Base-by-base conservation (phyloP, 2,797 vertebrate species). In the Danio tinwini region DNA sequence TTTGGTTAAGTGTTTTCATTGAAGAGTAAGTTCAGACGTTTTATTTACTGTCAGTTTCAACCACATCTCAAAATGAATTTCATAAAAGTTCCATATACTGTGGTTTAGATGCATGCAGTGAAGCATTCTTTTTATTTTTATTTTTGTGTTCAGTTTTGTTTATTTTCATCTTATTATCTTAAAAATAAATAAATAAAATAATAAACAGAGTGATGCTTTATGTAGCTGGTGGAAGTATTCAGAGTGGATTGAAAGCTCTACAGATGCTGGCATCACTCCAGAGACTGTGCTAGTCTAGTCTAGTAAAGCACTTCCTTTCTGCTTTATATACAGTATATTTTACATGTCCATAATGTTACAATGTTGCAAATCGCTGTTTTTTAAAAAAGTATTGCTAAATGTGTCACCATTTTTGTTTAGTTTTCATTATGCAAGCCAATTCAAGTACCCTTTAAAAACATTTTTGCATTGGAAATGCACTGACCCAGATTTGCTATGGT, bases 401-500 rank as follows among this genome's bases (percentile, higher is more conserved):
- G 39, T 4, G 9, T 13, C 63, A 63, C 42, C 3, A 76, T 67
- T 0, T n/a, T n/a, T n/a, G 5, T 65, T 76, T 37, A 76, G 10
- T 56, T 76, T 45, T 9, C 44, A n/a, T 76, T 76, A 67, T 76
- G 52, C 47, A 67, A 76, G 19, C 40, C 17, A 55, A 45, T 76
- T 76, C 1, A 65, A 47, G 21, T 16, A 2, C 53, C 40, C 45
- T 68, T 77, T 14, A 77, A 53, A 65, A 10, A 47, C 6, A 44
- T 45, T 17, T 77, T 77, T 49, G 21, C 75, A 68, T 39, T 77
- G 50, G 52, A 55, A 77, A 59, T 68, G 42, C 37, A 50, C 52
- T 9, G 10, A 45, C 7, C 42, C 63, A 6, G 40, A 5, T 39
- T 65, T 76, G 45, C 14, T 49, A 59, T 69, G 29, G n/a, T 5